Evolutionary conservation across 2,888 invertebrate species (phyloP), one percentile per base, ranked within the genome.

Genomic region (Cacoxenus indagator): DNA sequence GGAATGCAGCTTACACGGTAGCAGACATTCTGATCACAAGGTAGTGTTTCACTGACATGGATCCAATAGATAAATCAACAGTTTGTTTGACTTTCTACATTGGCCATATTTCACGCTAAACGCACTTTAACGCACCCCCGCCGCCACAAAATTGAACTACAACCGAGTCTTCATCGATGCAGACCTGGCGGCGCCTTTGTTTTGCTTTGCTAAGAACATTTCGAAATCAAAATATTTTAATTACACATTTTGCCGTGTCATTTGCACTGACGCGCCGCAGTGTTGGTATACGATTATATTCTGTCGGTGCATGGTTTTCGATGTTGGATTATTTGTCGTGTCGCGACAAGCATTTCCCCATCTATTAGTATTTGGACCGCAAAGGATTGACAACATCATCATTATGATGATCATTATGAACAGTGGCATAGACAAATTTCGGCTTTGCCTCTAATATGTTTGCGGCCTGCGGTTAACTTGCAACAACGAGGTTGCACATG

Each of bases 221-320:
- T 48, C 22, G 51, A 51, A 51, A 51, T 51, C 22, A 51, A 22
- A 22, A 51, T 51, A 51, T 51, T 51, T 22, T 51, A 51, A 51
- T 51, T 51, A 22, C 9, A 51, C 4, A 51, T 9, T 51, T 51
- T 51, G 22, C 9, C 11, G 22, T 51, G 22, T 17, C 51, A 51
- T 51, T 51, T 19, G 22, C 51, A 51, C 22, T 9, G 51, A 17
- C 17, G 3, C n/a, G 19, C 22, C 19, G 4, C 24, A 51, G 9
- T 51, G 51, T 17, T 51, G 51, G 9, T 19, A 37, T 11, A 37
- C 14, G 37, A 37, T 14, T n/a, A 2, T 17, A 51, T 17, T 8
- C 4, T 48, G 48, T 46, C 8, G 14, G 14, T n/a, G 17, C 48
- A 19, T 48, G 19, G 48, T 9, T 22, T 51, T 51, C 48, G 4